Conservation (phyloP, 2,113 vertebrate genomes). For the Amphiprion percula region DNA sequence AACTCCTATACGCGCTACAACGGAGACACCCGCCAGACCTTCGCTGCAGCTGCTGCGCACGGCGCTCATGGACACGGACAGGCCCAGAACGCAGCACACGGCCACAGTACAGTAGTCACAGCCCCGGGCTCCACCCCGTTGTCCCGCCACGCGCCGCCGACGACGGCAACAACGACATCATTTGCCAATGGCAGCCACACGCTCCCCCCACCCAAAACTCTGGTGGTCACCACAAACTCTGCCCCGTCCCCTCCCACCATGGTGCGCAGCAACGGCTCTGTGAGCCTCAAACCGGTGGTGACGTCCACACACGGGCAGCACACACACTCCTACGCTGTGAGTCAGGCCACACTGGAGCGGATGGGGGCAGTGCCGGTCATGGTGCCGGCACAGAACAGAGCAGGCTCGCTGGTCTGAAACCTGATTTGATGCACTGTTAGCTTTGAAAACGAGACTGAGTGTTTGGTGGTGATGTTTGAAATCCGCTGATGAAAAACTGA, state of each 20-base stretch:
- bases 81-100: conserved; percentile 58
- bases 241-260: conserved; percentile 88
- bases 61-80: conserved; percentile 57
- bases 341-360: conserved; percentile 93
- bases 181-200: conserved; percentile 89
- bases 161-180: conserved; percentile 18
- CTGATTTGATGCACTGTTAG: neutral
- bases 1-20: conserved; percentile 92
- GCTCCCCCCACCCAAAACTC: conserved; percentile 91
- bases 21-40: conserved; percentile 90
- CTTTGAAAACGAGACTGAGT: conserved; percentile 37
- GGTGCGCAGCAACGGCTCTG: conserved; percentile 90
- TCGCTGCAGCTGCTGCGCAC: conserved; percentile 78
- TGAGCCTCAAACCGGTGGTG: conserved; percentile 87
- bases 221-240: conserved; percentile 95
- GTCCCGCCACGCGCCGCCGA: conserved; percentile 67
- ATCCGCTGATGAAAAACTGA: conserved; percentile 34
- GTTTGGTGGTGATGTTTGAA: conserved; percentile 43
- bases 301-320: conserved; percentile 86
- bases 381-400: conserved; percentile 97
- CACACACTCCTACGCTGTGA: conserved; percentile 91
- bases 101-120: conserved; percentile 49
- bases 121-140: conserved; percentile 70
- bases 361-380: conserved; percentile 97
- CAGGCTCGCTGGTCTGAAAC: conserved; percentile 93